Base-by-base conservation (phyloP, 2,797 vertebrate species). In the Pantherophis vulpinus region DNA sequence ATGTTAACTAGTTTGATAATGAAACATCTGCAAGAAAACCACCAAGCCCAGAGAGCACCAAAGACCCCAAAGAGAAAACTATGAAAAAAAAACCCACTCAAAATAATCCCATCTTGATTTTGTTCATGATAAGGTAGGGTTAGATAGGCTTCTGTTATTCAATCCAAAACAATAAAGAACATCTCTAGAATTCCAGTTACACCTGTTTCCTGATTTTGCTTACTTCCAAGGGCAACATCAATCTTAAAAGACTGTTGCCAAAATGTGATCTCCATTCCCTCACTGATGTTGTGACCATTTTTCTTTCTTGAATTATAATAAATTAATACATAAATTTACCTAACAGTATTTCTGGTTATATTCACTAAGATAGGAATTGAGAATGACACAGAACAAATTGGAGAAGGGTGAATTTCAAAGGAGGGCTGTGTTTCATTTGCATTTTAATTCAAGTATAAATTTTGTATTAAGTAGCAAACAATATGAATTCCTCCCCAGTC, bases 401-500 rank as follows among this genome's bases (percentile, higher is more conserved):
- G 70, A 42, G 32, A 42, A 37, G 70, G 7, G 7, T 74, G 32
- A 74, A 74, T 74, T 74, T 74, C 70, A 74, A 37, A 74, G 70
- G 7, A 42, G 1, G 70, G 32, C 70, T 20, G 10, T 79, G 70
- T 79, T 79, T 42, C 18, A 79, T 79, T 79, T 79, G 32, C 70
- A 37, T 79, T 79, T 79, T 79, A 79, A 79, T 79, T 79, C 32
- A 42, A 79, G 8, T 79, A 74, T 74, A 9, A 20, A 37, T 37
- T 96, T 74, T 74, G 70, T 74, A 74, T 74, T 74, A 37, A 74
- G 70, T 37, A 74, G 70, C 32, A 74, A 74, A 37, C 32, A 74
- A 37, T 42, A 79, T 10, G 32, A 23, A 42, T 79, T 42, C 8
- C 2, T 79, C 18, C 70, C 32, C 32, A 42, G 3, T 79, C 16